Evolutionary conservation across 1,140 invertebrate species (phyloP), one percentile per base, ranked within the genome.

Genomic region (Pararge aegeria): DNA sequence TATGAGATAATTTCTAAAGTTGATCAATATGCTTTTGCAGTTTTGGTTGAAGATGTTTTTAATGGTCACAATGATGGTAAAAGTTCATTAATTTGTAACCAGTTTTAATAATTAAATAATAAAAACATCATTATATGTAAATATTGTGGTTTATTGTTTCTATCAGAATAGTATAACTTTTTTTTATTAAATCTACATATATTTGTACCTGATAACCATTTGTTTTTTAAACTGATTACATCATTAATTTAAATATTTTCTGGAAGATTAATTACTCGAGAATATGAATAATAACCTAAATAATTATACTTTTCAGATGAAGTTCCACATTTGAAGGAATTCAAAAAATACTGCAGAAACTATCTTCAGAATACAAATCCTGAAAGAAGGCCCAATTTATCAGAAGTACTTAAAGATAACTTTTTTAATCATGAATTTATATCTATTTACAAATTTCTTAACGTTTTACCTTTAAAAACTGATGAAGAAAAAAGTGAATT

Each of bases 341-440:
- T 96, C 78, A 92, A 91, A 58, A 91, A 93, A 38, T 92, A 94
- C 55, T 95, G 94, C 70, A 91, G 91, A 71, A 91, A 91, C 50
- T 87, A 91, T 67, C 73, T 96, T 24, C 93, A 95, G 70, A 92
- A 93, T 79, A 60, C 83, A 54, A 91, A 93, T 61, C 87, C 92
- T 19, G 80, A 88, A 38, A 74, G 91, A 55, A 90, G 95, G 50
- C 93, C 94, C 12, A 91, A 90, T 44, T 85, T 96, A 40, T 91
- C 91, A 12, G 89, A 91, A 16, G 77, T 96, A 13, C 81, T 95
- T 1, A 83, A 93, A 70, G 93, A 97, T 84, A 90, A 92, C 15
- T 96, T 95, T 80, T 96, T 96, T 62, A 94, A 93, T 66, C 94
- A 97, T 80, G 94, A 96, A 71, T 97, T 97, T 79, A 94, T 97